These are phyloP conservation scores for Trachemys scripta DNA, from an alignment of 2,113 vertebrate genomes.

Conservation along the genomic window DNA sequence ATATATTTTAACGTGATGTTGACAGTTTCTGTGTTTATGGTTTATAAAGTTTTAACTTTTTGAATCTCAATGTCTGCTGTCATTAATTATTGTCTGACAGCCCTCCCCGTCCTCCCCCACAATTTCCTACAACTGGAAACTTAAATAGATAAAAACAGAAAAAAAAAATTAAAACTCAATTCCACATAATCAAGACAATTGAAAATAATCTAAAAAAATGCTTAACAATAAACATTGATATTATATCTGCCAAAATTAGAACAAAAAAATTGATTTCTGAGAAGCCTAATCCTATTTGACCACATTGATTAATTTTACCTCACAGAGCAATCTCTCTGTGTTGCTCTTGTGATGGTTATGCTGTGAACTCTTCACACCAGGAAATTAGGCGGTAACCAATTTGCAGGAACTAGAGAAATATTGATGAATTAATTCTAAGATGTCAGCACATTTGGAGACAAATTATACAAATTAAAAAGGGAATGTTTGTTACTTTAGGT, in stretches of 20 bases:
- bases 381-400: neutral
- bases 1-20: neutral
- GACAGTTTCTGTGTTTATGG: neutral
- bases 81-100: neutral
- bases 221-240: neutral
- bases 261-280: neutral
- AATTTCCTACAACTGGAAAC: neutral
- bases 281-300: neutral
- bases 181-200: too few species aligned
- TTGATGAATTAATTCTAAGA: fast-evolving
- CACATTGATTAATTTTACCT: neutral
- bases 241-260: neutral
- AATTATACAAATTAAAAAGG: neutral
- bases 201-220: neutral
- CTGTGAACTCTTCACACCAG: neutral
- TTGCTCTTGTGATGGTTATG: neutral
- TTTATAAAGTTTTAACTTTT: neutral
- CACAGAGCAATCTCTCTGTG: neutral
- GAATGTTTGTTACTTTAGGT: neutral
- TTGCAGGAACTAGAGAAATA: fast-evolving
- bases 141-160: neutral
- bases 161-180: neutral
- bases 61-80: neutral
- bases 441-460: neutral
- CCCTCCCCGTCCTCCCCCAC: neutral